These are phyloP conservation scores for Phasianus colchicus DNA, from an alignment of 2,113 vertebrate genomes.

Conservation along the genomic window DNA sequence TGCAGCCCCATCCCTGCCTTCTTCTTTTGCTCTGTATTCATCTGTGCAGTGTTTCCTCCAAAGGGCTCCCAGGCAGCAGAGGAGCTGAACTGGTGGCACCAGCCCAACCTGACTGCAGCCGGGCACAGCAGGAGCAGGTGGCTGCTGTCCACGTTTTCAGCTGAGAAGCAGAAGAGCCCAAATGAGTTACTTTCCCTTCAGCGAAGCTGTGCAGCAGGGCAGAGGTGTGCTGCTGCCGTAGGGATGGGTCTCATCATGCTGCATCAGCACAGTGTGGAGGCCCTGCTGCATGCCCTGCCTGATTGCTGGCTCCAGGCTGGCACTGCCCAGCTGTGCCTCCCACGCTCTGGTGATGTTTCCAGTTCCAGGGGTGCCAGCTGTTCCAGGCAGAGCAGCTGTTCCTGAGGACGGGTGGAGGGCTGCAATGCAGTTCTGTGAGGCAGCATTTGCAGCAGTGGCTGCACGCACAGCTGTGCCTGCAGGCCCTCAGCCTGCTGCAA, in stretches of 20 bases:
- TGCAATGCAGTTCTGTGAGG: neutral
- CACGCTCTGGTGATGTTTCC: neutral
- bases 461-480: fast-evolving
- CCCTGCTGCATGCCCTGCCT: neutral
- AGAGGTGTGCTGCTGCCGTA: neutral
- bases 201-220: neutral
- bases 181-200: neutral
- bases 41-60: neutral
- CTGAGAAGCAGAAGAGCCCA: neutral
- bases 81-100: neutral
- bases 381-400: fast-evolving
- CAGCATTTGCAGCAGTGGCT: fast-evolving
- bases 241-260: neutral
- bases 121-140: neutral
- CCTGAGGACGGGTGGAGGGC: neutral
- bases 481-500: neutral
- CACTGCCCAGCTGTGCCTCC: neutral
- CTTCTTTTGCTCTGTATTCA: neutral
- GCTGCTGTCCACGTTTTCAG: neutral
- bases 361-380: neutral
- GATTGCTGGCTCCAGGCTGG: neutral
- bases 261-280: fast-evolving
- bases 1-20: neutral
- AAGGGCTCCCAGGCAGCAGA: too few relatives aligned
- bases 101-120: neutral